These are phyloP conservation scores for Mya arenaria DNA, from an alignment of 1,140 invertebrate genomes.

Conservation along the genomic window DNA sequence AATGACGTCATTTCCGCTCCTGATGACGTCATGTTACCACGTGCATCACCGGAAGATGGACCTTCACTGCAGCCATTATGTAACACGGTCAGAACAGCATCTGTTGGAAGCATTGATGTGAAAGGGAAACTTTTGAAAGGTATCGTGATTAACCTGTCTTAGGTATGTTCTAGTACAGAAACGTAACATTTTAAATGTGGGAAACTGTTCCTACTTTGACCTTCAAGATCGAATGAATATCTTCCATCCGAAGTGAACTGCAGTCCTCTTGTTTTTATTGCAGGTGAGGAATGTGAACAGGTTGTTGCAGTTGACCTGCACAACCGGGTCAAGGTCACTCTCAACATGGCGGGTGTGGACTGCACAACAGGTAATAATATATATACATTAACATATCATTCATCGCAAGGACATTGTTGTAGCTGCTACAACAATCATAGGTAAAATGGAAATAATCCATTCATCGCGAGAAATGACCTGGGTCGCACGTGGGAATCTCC, in stretches of 20 bases:
- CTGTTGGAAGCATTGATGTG: background rate
- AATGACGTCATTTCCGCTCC: conserved; percentile 11
- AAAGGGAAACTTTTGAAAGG: conserved; percentile 35
- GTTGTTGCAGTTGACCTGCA: conserved; percentile 1
- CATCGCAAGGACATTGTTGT: too few species aligned
- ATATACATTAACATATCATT: too few species aligned
- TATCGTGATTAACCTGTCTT: background rate
- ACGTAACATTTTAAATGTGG: too few species aligned
- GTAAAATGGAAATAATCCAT: too few species aligned
- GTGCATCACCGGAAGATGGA: background rate
- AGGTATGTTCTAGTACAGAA: background rate
- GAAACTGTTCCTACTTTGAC: too few species aligned
- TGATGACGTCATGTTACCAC: background rate
- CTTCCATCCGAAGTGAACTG: too few species aligned
- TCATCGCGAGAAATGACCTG: too few species aligned
- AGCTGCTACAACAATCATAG: too few species aligned
- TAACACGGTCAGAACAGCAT: conserved; percentile 31
- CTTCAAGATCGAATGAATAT: too few species aligned
- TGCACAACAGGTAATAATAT: conserved; percentile 46
- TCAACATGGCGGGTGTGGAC: conserved; percentile 6
- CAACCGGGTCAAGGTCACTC: conserved; percentile 1
- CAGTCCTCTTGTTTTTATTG: too few species aligned
- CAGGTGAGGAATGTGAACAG: conserved; percentile 38
- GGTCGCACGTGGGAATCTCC: too few species aligned
- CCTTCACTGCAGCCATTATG: conserved; percentile 20